Evolutionary conservation across 2,113 vertebrate genomes (phyloP).

Genomic region (Saguinus imperator): DNA sequence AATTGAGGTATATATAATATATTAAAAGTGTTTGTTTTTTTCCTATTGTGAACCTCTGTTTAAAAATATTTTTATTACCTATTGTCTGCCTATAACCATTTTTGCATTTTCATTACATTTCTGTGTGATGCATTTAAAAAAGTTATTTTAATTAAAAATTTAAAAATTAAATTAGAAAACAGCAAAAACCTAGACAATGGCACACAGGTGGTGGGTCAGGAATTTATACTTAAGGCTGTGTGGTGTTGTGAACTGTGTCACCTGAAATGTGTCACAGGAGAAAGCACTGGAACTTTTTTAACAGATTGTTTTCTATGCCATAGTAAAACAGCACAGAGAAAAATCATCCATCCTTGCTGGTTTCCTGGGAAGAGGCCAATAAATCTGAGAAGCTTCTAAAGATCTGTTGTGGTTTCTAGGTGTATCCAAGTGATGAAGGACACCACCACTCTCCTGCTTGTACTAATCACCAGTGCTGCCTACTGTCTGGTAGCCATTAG

Average conservation of each 20-base stretch:
- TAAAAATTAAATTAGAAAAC: conserved; percentile 4
- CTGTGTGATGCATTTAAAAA: not conserved
- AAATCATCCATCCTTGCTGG: not conserved
- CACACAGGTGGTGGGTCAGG: rapidly evolving
- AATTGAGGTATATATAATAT: conserved; percentile 61
- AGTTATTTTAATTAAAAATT: conserved; percentile 47
- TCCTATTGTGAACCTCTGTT: not conserved
- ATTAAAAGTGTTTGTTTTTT: conserved; percentile 22
- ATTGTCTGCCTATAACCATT: not conserved
- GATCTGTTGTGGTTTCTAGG: not conserved
- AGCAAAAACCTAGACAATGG: not conserved
- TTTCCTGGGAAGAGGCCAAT: not conserved
- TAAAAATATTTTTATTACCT: not conserved
- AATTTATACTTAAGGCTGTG: not conserved
- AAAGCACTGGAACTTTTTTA: not conserved
- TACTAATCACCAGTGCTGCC: rapidly evolving
- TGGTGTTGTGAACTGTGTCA: rapidly evolving
- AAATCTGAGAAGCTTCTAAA: not conserved
- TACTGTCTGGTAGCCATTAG: rapidly evolving
- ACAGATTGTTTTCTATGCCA: not conserved
- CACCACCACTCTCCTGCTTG: rapidly evolving
- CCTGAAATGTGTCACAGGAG: not conserved
- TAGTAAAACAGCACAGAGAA: not conserved
- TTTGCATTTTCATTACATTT: conserved; percentile 44
- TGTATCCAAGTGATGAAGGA: too few species aligned